Percentiles rank a stretch among this genome's conserved stretches.
Evolutionary conservation across 2,888 invertebrate species (phyloP).

Genomic region (Pecten maximus): DNA sequence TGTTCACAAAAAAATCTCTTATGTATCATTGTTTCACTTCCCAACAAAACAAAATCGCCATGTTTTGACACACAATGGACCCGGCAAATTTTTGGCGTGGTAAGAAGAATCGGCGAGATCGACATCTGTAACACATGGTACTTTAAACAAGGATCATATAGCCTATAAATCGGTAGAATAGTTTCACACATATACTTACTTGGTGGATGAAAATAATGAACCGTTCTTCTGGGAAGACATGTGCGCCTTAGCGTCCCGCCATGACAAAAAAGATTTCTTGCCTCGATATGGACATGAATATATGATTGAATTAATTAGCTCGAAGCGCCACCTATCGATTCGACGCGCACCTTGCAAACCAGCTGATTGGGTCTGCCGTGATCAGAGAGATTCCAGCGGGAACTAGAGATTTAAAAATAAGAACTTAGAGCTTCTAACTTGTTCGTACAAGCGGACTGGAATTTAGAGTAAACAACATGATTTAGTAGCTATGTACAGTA

Average conservation of each 20-base stretch:
- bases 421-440: not conserved
- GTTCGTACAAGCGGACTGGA: not conserved
- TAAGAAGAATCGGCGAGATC: conserved; percentile 54
- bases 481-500: not conserved
- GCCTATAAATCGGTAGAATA: conserved; percentile 15
- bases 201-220: conserved; percentile 60
- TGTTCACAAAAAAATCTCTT: conserved; percentile 25
- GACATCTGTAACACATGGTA: conserved; percentile 42
- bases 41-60: conserved; percentile 58
- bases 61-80: conserved; percentile 63
- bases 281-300: conserved; percentile 76
- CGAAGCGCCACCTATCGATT: conserved; percentile 68
- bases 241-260: conserved; percentile 77
- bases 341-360: conserved; percentile 60
- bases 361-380: not conserved
- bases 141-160: not conserved
- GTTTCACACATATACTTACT: conserved; percentile 64
- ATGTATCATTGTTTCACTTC: conserved; percentile 54
- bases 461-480: not conserved
- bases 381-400: conserved; percentile 27
- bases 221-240: conserved; percentile 72
- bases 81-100: conserved; percentile 58
- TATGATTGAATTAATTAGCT: conserved; percentile 74
- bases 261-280: conserved; percentile 74
- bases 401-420: conserved; percentile 21